Conservation (phyloP, 2,113 vertebrate genomes). For the Aptenodytes forsteri region DNA sequence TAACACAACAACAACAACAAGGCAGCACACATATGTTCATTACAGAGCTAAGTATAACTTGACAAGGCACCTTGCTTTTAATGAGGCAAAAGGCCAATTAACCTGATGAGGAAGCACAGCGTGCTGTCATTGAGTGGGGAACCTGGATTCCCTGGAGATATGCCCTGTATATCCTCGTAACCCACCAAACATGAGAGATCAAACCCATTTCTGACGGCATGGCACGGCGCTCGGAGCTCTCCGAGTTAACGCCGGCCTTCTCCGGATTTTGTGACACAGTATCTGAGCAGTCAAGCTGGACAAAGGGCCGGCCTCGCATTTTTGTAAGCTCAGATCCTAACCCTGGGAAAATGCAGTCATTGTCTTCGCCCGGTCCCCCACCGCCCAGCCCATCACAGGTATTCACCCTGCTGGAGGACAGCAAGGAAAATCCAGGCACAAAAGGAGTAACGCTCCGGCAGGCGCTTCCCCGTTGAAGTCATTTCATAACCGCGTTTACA, state of each 20-base stretch:
- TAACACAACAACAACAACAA: not conserved
- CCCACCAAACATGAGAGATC: not conserved
- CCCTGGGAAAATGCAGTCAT: constrained; percentile 48
- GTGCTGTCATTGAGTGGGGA: not conserved
- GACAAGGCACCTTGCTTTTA: not conserved
- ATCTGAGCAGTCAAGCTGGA: constrained; percentile 16
- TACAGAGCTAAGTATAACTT: not conserved
- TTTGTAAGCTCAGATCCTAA: constrained; percentile 27
- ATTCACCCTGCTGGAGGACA: not conserved
- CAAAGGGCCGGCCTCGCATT: not conserved
- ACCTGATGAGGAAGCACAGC: not conserved
- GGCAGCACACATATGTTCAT: not conserved
- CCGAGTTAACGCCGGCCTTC: not conserved
- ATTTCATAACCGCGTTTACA: constrained; percentile 13
- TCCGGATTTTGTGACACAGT: constrained; percentile 17
- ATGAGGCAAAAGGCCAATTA: constrained; percentile 23
- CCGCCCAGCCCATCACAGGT: not conserved
- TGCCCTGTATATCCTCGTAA: not conserved
- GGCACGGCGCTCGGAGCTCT: not conserved
- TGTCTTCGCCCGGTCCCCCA: not conserved
- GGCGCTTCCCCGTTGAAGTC: not conserved
- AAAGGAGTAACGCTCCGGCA: not conserved
- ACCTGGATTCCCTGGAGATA: not conserved
- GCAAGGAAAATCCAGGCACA: not conserved
- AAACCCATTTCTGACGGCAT: not conserved